Base-by-base conservation (phyloP, 1,140 invertebrate species). In the Battus philenor region DNA sequence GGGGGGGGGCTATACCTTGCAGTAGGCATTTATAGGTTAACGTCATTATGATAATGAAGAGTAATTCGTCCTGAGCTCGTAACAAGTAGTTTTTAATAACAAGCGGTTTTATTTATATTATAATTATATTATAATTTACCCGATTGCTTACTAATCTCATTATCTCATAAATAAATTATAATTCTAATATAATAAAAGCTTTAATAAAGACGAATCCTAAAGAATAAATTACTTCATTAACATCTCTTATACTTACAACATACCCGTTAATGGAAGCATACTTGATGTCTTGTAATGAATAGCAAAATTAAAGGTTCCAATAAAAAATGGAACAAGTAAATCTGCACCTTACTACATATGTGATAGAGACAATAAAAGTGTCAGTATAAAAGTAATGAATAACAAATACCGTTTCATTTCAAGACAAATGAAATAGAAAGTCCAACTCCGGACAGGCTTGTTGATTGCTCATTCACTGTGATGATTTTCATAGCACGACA, bases 391-490 rank as follows among this genome's bases (percentile, higher is more conserved):
- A 10, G 12, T 10, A 2, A 2, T 11, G 27, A 2, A 2, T 11
- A 10, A 27, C 24, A 27, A 27, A n/a, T 30, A 4, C 9, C 10
- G 12, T 2, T 30, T 10, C 1, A 11, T 10, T 30, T 11, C 2
- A 30, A 54, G 27, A 59, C 55, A 59, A 63, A 63, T 20, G 53
- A 59, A 56, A 63, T 50, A 47, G 60, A 63, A 63, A 63, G 60
- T 58, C 34, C n/a, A 11, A 56, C 50, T 54, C 54, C 18, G 18
- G 6, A 20, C 49, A 44, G 34, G 10, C 22, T 47, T 46, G 32
- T 34, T 55, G 52, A 59, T 56, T 59, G 46, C 49, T 48, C 26
- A 59, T 59, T 61, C 45, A 47, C 29, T 2, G 10, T 12, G 2
- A 50, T 44, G 26, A 55, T 44, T 55, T 44, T 47, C 13, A 44